A percentile compares a stretch with the other conserved stretches of the same genome.
These are phyloP conservation scores for Neolamprologus tretocephalus DNA, from an alignment of 2,113 vertebrate species.

Conservation along the genomic window DNA sequence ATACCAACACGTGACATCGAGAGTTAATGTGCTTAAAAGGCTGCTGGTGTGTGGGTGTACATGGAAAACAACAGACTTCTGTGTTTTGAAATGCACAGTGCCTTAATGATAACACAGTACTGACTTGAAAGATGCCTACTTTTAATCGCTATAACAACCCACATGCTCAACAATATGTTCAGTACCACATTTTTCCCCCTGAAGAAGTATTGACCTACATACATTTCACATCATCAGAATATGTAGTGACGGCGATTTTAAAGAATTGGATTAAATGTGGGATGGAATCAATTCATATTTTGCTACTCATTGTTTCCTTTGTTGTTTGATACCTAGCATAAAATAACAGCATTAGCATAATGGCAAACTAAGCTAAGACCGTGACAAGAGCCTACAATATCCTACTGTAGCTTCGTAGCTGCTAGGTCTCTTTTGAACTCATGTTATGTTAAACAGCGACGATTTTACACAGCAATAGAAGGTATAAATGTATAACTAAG, in stretches of 20 bases:
- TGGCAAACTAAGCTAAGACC: rapidly evolving
- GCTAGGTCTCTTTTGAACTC: not conserved
- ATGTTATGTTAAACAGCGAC: not conserved
- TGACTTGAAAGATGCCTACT: not conserved
- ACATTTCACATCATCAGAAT: not conserved
- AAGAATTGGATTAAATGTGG: not conserved
- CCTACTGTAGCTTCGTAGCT: not conserved
- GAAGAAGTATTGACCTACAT: not conserved
- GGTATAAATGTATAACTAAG: rapidly evolving
- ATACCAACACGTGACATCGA: not conserved
- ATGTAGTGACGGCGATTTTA: not conserved
- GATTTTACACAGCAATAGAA: not conserved
- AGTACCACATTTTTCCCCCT: not conserved
- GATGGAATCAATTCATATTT: not conserved
- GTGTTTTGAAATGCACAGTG: not conserved
- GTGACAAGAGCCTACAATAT: not conserved
- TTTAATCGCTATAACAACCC: not conserved
- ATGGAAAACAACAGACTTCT: not conserved
- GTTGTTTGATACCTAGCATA: not conserved
- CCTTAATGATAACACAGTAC: not conserved
- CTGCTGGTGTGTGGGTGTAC: not conserved
- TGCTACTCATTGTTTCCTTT: not conserved
- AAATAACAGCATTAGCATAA: not conserved
- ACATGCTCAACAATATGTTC: not conserved
- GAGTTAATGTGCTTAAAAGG: not conserved